Evolutionary conservation across 2,797 vertebrate species (phyloP), one percentile per base, ranked within the genome.

Genomic region (Lepus oiostolus): DNA sequence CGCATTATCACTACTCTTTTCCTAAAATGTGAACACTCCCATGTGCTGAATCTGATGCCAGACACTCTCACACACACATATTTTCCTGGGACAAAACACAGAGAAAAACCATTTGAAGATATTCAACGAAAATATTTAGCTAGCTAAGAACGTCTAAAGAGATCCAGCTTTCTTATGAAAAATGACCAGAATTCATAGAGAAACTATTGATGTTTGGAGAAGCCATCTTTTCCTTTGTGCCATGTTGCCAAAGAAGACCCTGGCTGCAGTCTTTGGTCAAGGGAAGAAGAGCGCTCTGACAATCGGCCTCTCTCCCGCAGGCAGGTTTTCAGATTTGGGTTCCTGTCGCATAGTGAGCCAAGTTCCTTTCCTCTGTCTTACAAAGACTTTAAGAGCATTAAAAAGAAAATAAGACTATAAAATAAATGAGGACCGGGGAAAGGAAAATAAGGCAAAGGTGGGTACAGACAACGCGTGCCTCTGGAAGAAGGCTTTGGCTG

Each of bases 101-200:
- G 65, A 93, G 47, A 50, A 85, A 80, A 86, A 54, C 26, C 79
- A 5, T 90, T 63, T 42, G 68, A 88, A 63, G 68, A 52, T 77
- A 24, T 47, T 88, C 54, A 62, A n/a, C 47, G 38, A 80, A 95
- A 92, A 88, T 30, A 63, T 82, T 91, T 94, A 90, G 63, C 35
- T 84, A 52, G 67, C 54, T 88, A 24, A 81, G 50, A 93, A 71
- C 50, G 77, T 85, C 60, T 70, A 72, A 92, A 82, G 71, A 76
- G 80, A 76, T 72, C 50, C 75, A 79, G 50, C 22, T 88, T 93
- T 93, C 16, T 58, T 72, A 50, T 19, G 58, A 76, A 91, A 35
- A 81, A 74, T 5, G 63, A 30, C 38, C 42, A 80, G 50, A 75
- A 74, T 92, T 90, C 85, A 81, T 52, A 71, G 84, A 93, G 84